Percentiles rank a stretch among this genome's conserved stretches.
Evolutionary conservation across 2,888 invertebrate genomes (phyloP).

Genomic region (Cephus pulcher): DNA sequence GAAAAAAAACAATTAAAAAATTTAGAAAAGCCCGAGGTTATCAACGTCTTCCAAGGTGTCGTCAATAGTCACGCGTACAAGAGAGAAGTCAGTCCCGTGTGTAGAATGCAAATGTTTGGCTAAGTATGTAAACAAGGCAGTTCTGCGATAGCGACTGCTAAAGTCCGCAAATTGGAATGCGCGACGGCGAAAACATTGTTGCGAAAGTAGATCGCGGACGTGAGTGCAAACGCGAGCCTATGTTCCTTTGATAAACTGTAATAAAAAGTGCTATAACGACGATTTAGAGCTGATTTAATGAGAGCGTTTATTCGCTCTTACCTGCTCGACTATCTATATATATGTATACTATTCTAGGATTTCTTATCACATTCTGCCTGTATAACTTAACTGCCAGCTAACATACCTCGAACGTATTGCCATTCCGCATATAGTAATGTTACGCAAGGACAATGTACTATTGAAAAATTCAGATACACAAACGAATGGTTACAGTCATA

Average conservation of each 20-base stretch:
- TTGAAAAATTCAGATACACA: neutral
- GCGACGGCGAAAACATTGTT: conserved; percentile 14
- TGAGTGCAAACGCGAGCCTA: neutral
- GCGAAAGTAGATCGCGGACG: conserved; percentile 18
- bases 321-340: neutral
- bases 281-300: neutral
- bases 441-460: neutral
- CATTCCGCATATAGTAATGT: neutral
- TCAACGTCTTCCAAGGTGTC: neutral
- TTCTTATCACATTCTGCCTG: neutral
- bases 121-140: neutral
- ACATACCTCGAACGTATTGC: neutral
- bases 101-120: neutral
- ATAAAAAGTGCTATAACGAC: neutral
- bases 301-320: neutral
- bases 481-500: neutral
- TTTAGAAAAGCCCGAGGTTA: neutral
- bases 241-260: neutral
- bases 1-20: neutral
- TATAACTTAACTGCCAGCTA: neutral
- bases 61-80: neutral
- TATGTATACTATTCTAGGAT: neutral
- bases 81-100: neutral
- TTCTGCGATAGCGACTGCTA: neutral
- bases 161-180: conserved; percentile 8